phyloP scores from a whole-genome alignment of 2,113 vertebrate genomes.

The Typhlomys cinereus region DNA sequence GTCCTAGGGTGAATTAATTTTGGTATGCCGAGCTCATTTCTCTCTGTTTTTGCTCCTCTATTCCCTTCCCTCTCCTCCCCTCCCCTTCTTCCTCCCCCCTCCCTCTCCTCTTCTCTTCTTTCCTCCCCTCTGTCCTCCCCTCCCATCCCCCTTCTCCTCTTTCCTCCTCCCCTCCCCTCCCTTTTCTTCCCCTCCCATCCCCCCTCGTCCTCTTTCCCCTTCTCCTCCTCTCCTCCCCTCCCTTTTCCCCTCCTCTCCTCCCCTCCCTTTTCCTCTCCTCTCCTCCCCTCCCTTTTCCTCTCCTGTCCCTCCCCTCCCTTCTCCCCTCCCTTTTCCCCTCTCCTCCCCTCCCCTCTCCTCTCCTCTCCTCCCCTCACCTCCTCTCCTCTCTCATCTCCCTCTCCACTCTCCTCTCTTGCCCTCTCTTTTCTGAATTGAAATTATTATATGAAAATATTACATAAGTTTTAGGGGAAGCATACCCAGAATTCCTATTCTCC shows the following conservation, averaged over 20 bases:
- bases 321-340: too few species aligned
- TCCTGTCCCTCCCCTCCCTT: background rate
- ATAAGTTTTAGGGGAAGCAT: background rate
- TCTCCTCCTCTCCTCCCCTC: background rate
- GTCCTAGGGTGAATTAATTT: slow-evolving; percentile 40
- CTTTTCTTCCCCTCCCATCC: too few species aligned
- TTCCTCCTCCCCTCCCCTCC: too few species aligned
- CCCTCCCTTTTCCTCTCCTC: background rate
- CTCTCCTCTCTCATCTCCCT: background rate
- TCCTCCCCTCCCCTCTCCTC: background rate
- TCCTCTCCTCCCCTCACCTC: background rate
- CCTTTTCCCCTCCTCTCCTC: background rate
- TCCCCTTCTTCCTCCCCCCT: background rate
- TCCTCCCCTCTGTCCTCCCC: too few species aligned
- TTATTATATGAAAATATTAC: background rate
- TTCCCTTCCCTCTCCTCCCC: background rate
- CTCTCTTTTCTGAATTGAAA: background rate
- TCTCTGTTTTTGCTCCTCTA: background rate
- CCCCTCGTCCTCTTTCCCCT: too few species aligned
- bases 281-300: background rate
- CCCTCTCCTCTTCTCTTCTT: background rate
- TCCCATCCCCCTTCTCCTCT: too few species aligned
- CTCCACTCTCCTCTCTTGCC: background rate
- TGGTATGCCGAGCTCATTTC: background rate
- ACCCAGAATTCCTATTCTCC: background rate